A percentile compares a stretch with the other conserved stretches of the same genome.
phyloP scores from a whole-genome alignment of 2,888 invertebrate species.

The Octonoba sinensis region DNA sequence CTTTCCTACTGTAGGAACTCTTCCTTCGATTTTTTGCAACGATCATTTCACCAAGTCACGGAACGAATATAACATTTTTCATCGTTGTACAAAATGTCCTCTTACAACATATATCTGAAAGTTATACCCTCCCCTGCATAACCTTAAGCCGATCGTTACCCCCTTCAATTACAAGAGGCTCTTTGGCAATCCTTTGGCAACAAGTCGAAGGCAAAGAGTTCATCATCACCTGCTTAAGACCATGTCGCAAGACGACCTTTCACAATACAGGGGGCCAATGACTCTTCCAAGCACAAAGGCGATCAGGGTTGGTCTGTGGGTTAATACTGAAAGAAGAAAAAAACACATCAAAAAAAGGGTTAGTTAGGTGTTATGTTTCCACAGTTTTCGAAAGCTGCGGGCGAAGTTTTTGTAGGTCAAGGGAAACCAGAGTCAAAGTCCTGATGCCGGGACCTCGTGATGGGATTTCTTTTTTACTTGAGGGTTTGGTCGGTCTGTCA shows the following conservation, averaged over 20 bases:
- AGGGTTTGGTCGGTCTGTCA: no score
- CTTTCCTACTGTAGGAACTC: no score
- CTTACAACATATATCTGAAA: no score
- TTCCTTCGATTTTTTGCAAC: no score
- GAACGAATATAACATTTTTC: no score
- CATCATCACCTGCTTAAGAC: constrained; percentile 4
- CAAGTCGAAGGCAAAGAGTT: constrained; percentile 13
- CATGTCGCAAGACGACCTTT: constrained; percentile 15
- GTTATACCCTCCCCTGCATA: not conserved
- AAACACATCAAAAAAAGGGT: not conserved
- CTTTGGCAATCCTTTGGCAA: constrained; percentile 12
- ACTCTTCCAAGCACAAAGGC: constrained; percentile 15
- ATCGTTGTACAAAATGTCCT: no score
- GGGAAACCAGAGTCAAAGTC: not conserved
- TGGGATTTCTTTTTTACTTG: not conserved
- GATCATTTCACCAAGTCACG: no score
- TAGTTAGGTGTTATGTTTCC: no score
- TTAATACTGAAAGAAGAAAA: not conserved
- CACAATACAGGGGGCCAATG: constrained; percentile 3
- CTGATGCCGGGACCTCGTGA: not conserved
- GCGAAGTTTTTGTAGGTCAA: constrained; percentile 2
- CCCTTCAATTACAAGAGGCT: not conserved
- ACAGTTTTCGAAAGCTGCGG: no score
- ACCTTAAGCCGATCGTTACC: constrained; percentile 6
- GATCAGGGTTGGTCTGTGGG: not conserved